Evolutionary conservation across 2,888 invertebrate genomes (phyloP), one percentile per base, ranked within the genome.

Genomic region (Chymomyza fuscimana): DNA sequence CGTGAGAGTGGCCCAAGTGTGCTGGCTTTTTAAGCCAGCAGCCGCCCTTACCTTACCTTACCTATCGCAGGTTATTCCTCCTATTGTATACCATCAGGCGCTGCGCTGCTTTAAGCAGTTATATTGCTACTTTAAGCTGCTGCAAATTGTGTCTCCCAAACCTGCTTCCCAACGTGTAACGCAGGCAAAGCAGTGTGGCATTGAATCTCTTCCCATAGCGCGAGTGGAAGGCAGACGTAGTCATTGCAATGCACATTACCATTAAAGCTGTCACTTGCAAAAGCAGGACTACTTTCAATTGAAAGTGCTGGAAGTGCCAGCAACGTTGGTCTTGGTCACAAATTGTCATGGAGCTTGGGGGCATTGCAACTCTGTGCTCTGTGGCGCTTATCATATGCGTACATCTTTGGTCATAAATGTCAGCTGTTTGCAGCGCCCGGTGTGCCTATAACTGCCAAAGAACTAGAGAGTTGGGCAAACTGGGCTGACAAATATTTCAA

Each of bases 401-500:
- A 46, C 12, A 12, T 46, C 40, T 46, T 74, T 77, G 77, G 81
- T 86, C 82, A 86, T 86, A 82, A 82, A 86, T 82, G 82, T 83
- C 86, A 83, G 76, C 67, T 70, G 65, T 29, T 67, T 62, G 32
- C 10, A 19, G 59, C 56, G 68, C 40, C 50, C 63, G 22, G 51
- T 63, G 62, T 46, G 51, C 12, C 50, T 50, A 50, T 46, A 29
- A 29, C 40, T 66, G 65, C 10, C 5, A n/a, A 52, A n/a, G 15
- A 19, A 1, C 4, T n/a, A n/a, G 4, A 22, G 51, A 29, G 51
- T 50, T n/a, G 51, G 63, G 63, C 51, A 3, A 32, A 19, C 25
- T 3, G 4, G 46, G 25, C 87, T 86, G 80, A 83, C 85, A 86
- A 83, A 87, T 87, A 83, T 85, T 85, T 87, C 79, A 80, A 79